Evolutionary conservation across 2,888 invertebrate species (phyloP), one percentile per base, ranked within the genome.

Genomic region (Parnassius apollo): DNA sequence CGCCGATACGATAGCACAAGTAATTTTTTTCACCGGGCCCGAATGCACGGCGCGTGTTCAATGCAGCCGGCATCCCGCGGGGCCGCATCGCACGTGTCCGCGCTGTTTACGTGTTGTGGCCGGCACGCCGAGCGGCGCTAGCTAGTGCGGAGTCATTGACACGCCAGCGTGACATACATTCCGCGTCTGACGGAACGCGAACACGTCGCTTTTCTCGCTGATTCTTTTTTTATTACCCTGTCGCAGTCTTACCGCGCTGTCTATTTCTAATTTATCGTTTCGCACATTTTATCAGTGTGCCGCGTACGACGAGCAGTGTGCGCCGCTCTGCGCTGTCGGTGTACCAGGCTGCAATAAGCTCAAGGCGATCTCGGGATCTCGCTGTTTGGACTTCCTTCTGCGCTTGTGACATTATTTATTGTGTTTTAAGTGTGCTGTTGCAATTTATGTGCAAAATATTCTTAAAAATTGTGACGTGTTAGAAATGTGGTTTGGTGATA

Each of bases 161-260:
- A 84, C 83, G 82, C 78, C 82, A 81, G 79, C 85, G 80, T 93
- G 92, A 92, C 92, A 92, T 81, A 91, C 90, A 92, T 91, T 90
- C 89, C 80, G 81, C 79, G 79, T 77, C 78, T 83, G 87, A 85
- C 85, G 81, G 85, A 77, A 78, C 81, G 80, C 73, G 75, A 78
- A 76, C 81, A 83, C 83, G 84, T 82, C 77, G 80, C 75, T 76
- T 77, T 77, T 83, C 82, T 78, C 80, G 82, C 81, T 78, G 71
- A 71, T 68, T 71, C 68, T 69, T 72, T 75, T 79, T 76, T 61
- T 13, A 54, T 55, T 80, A 46, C 35, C 70, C 69, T 62, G 66
- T 48, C 57, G 62, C 66, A 74, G 74, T 70, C 72, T 66, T 68
- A 64, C 71, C 73, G 75, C 73, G 72, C 72, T 73, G 72, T 76